phyloP scores from a whole-genome alignment of 2,113 vertebrate genomes.

The Rhadina sibilatrix region DNA sequence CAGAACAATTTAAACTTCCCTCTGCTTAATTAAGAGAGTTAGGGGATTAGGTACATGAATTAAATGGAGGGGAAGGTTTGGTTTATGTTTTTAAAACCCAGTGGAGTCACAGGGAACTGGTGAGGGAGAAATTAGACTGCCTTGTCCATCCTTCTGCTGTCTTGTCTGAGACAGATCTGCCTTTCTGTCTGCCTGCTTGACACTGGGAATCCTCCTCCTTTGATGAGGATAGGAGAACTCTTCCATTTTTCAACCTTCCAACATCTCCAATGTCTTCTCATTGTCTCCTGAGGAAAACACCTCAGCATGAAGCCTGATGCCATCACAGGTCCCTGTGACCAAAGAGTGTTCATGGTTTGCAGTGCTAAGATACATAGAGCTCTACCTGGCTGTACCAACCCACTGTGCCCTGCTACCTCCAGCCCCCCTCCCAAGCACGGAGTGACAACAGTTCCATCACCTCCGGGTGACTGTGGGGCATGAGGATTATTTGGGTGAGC shows the following conservation, averaged over 20 bases:
- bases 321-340: background rate
- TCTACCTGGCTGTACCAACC: rapidly evolving
- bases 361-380: background rate
- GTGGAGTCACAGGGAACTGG: background rate
- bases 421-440: rapidly evolving
- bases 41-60: constrained; percentile 65
- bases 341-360: rapidly evolving
- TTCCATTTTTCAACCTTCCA: background rate
- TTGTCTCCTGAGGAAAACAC: background rate
- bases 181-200: background rate
- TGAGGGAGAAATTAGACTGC: background rate
- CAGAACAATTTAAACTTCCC: constrained; percentile 77
- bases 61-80: constrained; percentile 38
- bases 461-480: rapidly evolving
- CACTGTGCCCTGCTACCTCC: background rate
- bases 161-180: background rate
- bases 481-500: background rate
- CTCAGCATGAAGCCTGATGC: background rate
- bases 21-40: constrained; percentile 73
- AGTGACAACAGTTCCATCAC: background rate
- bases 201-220: background rate
- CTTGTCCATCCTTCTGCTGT: background rate
- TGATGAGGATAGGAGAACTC: rapidly evolving
- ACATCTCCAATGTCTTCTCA: background rate
- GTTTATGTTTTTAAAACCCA: constrained; percentile 48